These are phyloP conservation scores for Drosophila prosaltans DNA, from an alignment of 1,140 invertebrate species.

Conservation along the genomic window DNA sequence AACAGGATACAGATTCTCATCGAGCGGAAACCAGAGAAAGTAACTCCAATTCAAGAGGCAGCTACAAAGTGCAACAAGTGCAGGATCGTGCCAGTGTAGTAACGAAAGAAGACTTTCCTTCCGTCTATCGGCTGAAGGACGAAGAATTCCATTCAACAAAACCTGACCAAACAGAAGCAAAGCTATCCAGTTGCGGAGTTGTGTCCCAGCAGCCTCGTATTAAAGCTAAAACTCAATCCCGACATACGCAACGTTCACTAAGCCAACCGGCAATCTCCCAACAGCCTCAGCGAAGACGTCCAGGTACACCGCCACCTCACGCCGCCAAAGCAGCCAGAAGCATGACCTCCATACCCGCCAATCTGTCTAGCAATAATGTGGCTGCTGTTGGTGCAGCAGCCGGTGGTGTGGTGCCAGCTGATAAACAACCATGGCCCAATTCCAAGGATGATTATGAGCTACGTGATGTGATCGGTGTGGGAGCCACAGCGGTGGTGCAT, in stretches of 20 bases:
- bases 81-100: slow-evolving; percentile 25
- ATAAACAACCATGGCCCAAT: slow-evolving; percentile 92
- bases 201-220: slow-evolving; percentile 31
- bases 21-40: slow-evolving; percentile 21
- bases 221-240: slow-evolving; percentile 30
- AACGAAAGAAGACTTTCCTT: slow-evolving; percentile 18
- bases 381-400: slow-evolving; percentile 47
- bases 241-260: slow-evolving; percentile 52
- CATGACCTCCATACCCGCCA: slow-evolving; percentile 72
- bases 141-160: slow-evolving; percentile 43
- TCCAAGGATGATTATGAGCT: slow-evolving; percentile 97
- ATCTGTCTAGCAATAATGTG: slow-evolving; percentile 71
- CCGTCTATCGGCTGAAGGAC: slow-evolving; percentile 55
- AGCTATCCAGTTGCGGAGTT: slow-evolving; percentile 5
- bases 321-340: slow-evolving; percentile 37
- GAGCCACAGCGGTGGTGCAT: slow-evolving; percentile 98
- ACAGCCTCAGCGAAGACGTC: slow-evolving; percentile 46
- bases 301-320: slow-evolving; percentile 62
- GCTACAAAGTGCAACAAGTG: slow-evolving; percentile 62
- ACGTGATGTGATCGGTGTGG: slow-evolving; percentile 97
- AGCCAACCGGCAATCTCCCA: slow-evolving; percentile 63
- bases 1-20: slow-evolving; percentile 1
- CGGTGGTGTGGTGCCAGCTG: slow-evolving; percentile 83
- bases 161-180: slow-evolving; percentile 10
- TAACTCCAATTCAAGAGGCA: slow-evolving; percentile 37